Evolutionary conservation across 92 coral and sea anemone species (phyloP).

Genomic region (Montipora capitata): DNA sequence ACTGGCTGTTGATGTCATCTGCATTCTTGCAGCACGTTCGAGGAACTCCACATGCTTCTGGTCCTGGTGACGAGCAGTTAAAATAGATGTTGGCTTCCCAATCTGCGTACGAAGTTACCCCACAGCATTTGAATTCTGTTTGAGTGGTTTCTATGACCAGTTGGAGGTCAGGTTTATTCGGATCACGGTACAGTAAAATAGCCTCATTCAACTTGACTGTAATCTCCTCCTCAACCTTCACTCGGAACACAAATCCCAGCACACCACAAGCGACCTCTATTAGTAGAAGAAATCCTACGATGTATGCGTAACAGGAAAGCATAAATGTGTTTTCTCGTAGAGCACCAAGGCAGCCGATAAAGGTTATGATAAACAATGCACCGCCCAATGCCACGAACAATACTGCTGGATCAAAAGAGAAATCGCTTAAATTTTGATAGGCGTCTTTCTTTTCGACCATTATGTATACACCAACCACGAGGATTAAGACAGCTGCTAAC

Average conservation of each 20-base stretch:
- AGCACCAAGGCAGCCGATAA: conserved; percentile 84
- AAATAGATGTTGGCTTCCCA: conserved; percentile 77
- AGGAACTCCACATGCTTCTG: conserved; percentile 86
- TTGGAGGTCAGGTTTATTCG: conserved; percentile 68
- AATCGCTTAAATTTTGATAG: conserved; percentile 63
- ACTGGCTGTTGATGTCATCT: conserved; percentile 71
- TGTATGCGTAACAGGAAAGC: conserved; percentile 54
- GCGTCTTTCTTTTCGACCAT: conserved; percentile 73
- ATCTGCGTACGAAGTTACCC: conserved; percentile 62
- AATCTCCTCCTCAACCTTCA: conserved; percentile 55
- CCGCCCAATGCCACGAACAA: conserved; percentile 70
- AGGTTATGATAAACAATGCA: conserved; percentile 74
- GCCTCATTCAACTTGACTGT: conserved; percentile 43
- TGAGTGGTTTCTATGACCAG: conserved; percentile 78
- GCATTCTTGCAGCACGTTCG: conserved; percentile 74
- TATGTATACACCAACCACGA: conserved; percentile 72
- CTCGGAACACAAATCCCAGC: conserved; percentile 65
- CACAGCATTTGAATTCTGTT: conserved; percentile 77
- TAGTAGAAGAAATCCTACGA: conserved; percentile 54
- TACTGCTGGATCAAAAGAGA: conserved; percentile 77
- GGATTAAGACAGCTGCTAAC: conserved; percentile 69
- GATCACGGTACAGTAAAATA: conserved; percentile 69
- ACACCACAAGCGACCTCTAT: conserved; percentile 62
- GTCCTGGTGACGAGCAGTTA: conserved; percentile 67
- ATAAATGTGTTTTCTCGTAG: conserved; percentile 79